Evolutionary conservation across 1,140 invertebrate genomes (phyloP), one percentile per base, ranked within the genome.

Genomic region (Rhynchophorus ferrugineus): DNA sequence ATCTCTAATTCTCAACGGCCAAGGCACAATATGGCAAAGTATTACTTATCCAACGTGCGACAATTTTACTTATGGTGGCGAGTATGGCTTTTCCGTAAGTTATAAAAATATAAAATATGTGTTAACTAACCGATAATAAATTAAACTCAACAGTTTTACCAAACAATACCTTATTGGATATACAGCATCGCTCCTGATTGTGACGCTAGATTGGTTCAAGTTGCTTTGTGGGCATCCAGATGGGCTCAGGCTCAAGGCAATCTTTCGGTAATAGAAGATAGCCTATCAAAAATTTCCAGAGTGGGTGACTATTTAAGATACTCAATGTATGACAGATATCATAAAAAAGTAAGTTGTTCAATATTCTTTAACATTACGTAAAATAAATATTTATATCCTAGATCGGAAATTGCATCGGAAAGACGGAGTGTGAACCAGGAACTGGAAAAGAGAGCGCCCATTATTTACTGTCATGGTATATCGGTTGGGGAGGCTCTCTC

Each of bases 31-130:
- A 16, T 57, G 38, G 39, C 45, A 49, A 39, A 44, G 44, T 11
- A 57, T 57, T n/a, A 52, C 56, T 20, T 52, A 52, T 14, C 49
- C 49, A 17, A 48, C 49, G 3, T 57, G 56, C 19, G 56, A 57
- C 18, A 35, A 41, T 22, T 49, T 53, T 16, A 49, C 29, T 17
- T 57, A 53, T 37, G 56, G 56, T 16, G 44, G 39, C 11, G 2
- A 16, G 2, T 34, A 21, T 33, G 56, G 56, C 5, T 57, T 57
- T 34, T 49, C 37, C 45, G 55, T 49, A 49, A 41, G 37, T n/a
- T n/a, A n/a, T n/a, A n/a, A n/a, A n/a, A n/a, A n/a, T n/a, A n/a
- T n/a, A n/a, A n/a, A n/a, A n/a, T n/a, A n/a, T n/a, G n/a, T n/a
- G n/a, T n/a, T n/a, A n/a, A n/a, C n/a, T n/a, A n/a, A n/a, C n/a